Conservation (phyloP, 2,797 vertebrate species). For the Anisognathus igniventris region DNA sequence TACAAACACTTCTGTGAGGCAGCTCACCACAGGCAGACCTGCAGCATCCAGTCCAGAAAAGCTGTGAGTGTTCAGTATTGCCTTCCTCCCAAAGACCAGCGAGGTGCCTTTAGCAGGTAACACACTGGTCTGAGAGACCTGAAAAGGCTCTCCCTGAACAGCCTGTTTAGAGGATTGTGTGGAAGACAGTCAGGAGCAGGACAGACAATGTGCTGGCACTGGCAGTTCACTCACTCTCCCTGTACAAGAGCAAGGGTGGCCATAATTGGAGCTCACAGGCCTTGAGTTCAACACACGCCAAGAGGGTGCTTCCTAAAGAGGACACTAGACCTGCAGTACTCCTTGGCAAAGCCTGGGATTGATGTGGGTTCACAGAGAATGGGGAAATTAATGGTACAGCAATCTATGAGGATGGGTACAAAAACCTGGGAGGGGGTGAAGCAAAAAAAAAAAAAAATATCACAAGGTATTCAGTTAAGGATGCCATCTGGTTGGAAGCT, state of each 20-base stretch:
- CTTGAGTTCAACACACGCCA: background rate
- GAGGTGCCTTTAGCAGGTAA: background rate
- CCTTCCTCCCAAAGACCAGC: background rate
- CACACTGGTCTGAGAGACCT: background rate
- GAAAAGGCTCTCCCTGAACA: background rate
- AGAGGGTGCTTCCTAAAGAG: background rate
- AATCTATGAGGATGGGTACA: background rate
- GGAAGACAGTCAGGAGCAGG: background rate
- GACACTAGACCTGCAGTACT: background rate
- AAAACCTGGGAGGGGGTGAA: background rate
- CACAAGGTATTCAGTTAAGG: background rate
- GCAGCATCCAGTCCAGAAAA: background rate
- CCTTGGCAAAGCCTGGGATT: background rate
- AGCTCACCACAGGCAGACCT: background rate
- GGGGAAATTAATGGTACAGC: background rate
- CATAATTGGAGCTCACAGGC: background rate
- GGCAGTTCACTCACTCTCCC: background rate
- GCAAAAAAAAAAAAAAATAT: too few relatives aligned
- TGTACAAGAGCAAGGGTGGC: background rate
- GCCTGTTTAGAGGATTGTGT: accelerated
- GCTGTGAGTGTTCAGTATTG: accelerated
- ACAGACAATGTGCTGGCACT: background rate
- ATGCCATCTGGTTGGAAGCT: background rate
- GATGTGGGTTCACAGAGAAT: background rate
- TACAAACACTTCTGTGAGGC: background rate